Evolutionary conservation across 2,888 invertebrate species (phyloP), one percentile per base, ranked within the genome.

Genomic region (Seladonia tumulorum): DNA sequence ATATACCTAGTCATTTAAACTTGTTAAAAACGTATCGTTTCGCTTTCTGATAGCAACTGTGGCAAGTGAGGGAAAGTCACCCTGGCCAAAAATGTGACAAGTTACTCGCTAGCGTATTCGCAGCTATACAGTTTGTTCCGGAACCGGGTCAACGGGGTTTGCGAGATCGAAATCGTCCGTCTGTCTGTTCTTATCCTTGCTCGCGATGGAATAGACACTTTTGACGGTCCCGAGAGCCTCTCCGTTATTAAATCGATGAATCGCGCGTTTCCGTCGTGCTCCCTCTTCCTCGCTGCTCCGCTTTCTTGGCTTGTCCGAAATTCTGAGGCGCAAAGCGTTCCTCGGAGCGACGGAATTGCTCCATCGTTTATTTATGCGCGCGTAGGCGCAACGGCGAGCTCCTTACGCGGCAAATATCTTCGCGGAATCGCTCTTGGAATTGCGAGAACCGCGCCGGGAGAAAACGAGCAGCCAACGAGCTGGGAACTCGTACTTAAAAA

Each of bases 401-500:
- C 82, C 85, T 85, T 75, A 81, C 74, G 70, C 53, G 29, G 22
- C 39, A 47, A 75, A 75, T 68, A 76, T 63, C 60, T 57, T 29
- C 22, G 25, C n/a, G 66, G 79, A 81, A 70, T 78, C 76, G 57
- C 78, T n/a, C 66, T n/a, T 60, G 79, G 72, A 79, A 79, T 49
- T 22, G 29, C 35, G 16, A 16, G 63, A 29, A 63, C 63, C 25
- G 16, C 25, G 60, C 5, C 73, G 25, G 70, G 57, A 70, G 82
- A 63, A 76, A 79, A 80, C 63, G 63, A 72, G 70, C n/a, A 66
- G 63, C 25, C 79, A 72, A 82, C 79, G 76, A 82, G 77, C 25
- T 63, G 82, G 79, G 66, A 84, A 82, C 80, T 76, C 82, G 86
- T 86, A 86, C 83, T 88, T 88, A 88, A 88, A 88, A 88, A 83